phyloP scores from a whole-genome alignment of 1,140 invertebrate genomes.

The Calliopsis andreniformis region DNA sequence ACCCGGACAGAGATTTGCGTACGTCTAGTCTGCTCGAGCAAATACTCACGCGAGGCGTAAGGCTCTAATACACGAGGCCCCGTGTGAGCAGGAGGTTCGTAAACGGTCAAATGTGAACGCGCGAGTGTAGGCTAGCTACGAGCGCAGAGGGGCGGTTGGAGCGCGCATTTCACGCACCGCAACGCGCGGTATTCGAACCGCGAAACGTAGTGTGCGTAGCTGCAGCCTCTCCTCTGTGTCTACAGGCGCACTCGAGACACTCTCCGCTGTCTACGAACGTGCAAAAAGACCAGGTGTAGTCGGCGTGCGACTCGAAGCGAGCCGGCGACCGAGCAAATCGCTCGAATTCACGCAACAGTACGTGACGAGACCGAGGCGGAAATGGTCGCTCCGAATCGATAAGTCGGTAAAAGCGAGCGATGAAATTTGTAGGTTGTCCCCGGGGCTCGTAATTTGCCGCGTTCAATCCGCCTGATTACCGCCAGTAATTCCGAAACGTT shows the following conservation, averaged over 20 bases:
- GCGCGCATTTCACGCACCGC: constrained; percentile 29
- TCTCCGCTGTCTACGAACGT: neutral
- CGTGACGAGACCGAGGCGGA: constrained; percentile 18
- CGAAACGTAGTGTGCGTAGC: neutral
- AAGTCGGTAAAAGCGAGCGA: constrained; percentile 30
- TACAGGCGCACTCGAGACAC: constrained; percentile 1
- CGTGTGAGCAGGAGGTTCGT: no score
- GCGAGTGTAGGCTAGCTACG: neutral
- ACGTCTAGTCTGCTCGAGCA: neutral
- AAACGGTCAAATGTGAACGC: neutral
- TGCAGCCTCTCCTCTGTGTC: neutral
- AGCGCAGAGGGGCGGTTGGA: neutral
- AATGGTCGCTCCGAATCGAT: constrained; percentile 27
- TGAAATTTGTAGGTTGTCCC: constrained; percentile 35
- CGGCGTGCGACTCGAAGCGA: neutral
- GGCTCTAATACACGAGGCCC: neutral
- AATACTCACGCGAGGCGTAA: neutral
- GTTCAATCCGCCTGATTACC: constrained; percentile 25
- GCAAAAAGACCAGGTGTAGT: constrained; percentile 28
- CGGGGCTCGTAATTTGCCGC: neutral
- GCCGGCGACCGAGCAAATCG: constrained; percentile 34
- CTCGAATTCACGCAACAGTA: constrained; percentile 26
- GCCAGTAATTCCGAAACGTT: neutral
- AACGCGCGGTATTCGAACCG: constrained; percentile 17
- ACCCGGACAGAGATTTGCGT: constrained; percentile 43